These are phyloP conservation scores for Caerostris extrusa DNA, from an alignment of 1,140 invertebrate genomes.

Conservation along the genomic window DNA sequence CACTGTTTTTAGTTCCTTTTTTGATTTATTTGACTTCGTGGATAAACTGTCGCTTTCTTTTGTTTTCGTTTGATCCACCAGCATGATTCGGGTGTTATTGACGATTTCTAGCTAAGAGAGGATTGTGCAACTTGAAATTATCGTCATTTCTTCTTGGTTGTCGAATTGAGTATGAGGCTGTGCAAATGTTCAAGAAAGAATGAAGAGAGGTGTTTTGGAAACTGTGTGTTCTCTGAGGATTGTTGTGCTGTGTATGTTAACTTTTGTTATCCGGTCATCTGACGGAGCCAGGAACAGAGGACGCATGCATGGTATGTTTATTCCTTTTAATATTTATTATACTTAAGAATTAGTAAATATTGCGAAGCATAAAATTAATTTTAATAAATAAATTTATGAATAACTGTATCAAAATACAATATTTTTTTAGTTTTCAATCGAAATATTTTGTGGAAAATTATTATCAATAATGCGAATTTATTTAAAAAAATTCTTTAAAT, in stretches of 20 bases:
- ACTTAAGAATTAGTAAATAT: no score
- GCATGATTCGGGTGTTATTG: conserved; percentile 1
- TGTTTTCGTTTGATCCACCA: background rate
- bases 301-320: conserved; percentile 63
- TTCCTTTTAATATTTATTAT: background rate
- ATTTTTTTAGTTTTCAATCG: no score
- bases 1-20: background rate
- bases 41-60: background rate
- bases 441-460: no score
- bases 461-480: no score
- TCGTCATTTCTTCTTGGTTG: background rate
- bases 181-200: conserved; percentile 7
- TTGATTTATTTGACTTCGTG: background rate
- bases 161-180: background rate
- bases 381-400: no score
- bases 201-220: background rate
- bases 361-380: no score
- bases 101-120: background rate
- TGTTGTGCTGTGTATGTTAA: conserved; percentile 3
- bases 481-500: no score
- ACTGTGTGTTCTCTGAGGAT: conserved; percentile 31
- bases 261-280: background rate
- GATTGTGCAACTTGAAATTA: background rate
- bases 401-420: no score
- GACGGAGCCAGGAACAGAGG: conserved; percentile 44